phyloP scores from a whole-genome alignment of 2,113 vertebrate species.

The Dicrurus megarhynchus region DNA sequence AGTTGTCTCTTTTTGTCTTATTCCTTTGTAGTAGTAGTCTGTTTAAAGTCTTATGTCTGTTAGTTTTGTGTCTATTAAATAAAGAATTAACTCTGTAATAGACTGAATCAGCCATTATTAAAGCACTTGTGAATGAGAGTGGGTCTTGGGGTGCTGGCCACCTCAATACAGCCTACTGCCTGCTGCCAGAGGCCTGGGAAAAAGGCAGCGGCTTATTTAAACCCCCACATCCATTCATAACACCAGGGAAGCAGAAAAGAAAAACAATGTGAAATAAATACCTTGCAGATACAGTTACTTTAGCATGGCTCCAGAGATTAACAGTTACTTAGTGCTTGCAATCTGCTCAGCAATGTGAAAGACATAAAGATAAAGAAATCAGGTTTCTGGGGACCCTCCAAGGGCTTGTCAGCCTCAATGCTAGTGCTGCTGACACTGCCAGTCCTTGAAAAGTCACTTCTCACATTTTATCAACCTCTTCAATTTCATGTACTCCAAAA shows the following conservation, averaged over 20 bases:
- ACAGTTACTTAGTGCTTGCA: neutral
- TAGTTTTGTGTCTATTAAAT: neutral
- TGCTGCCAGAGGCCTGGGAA: neutral
- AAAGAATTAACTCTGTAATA: neutral
- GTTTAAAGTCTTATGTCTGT: neutral
- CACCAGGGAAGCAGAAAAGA: neutral
- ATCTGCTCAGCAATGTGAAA: neutral
- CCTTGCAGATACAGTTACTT: neutral
- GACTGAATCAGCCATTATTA: neutral
- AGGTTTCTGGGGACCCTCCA: neutral
- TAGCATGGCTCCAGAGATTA: neutral
- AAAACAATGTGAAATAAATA: constrained; percentile 22
- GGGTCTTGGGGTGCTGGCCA: neutral
- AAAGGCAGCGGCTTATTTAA: neutral
- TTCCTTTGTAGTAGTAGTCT: neutral
- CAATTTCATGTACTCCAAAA: neutral
- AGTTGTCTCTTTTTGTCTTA: neutral
- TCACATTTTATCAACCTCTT: neutral
- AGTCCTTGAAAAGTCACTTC: neutral
- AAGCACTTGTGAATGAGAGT: neutral
- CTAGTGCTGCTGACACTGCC: neutral
- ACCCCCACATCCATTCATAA: neutral
- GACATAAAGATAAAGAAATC: neutral
- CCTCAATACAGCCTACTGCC: neutral
- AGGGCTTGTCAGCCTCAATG: neutral